A percentile compares a stretch with the other conserved stretches of the same genome.
phyloP scores from a whole-genome alignment of 2,797 vertebrate genomes.

The Nyctalus aviator region DNA sequence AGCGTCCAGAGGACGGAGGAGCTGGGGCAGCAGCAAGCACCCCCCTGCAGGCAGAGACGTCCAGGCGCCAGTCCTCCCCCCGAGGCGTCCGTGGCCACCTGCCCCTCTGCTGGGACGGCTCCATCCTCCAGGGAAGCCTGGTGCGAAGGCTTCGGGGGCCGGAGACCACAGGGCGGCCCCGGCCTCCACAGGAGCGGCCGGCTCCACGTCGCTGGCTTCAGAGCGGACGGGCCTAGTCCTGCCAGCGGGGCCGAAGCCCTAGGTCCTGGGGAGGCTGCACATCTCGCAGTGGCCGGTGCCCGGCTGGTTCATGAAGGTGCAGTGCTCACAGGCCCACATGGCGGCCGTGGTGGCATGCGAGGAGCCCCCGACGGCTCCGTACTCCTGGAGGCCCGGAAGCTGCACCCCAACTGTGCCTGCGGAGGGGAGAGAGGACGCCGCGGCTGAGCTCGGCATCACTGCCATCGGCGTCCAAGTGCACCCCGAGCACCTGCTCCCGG shows the following conservation, averaged over 20 bases:
- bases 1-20: not conserved
- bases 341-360: conserved; percentile 89
- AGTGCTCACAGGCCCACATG: conserved; percentile 99
- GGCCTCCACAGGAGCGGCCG: conserved; percentile 25
- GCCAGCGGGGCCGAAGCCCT: conserved; percentile 76
- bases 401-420: conserved; percentile 96
- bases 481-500: not conserved
- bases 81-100: not conserved
- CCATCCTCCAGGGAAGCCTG: conserved; percentile 15
- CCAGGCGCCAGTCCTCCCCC: not conserved
- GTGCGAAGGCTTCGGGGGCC: conserved; percentile 54
- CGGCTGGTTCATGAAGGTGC: conserved; percentile 96
- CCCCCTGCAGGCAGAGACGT: not conserved
- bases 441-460: accelerated
- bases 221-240: conserved; percentile 67
- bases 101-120: not conserved
- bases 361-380: conserved; percentile 92
- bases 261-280: conserved; percentile 97
- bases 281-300: conserved; percentile 99
- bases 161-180: conserved; percentile 42
- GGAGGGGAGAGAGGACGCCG: not conserved
- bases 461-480: accelerated
- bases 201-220: conserved; percentile 68
- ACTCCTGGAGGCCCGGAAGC: conserved; percentile 93
- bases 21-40: not conserved